Conservation (phyloP, 2,113 vertebrate species). For the Bos javanicus region DNA sequence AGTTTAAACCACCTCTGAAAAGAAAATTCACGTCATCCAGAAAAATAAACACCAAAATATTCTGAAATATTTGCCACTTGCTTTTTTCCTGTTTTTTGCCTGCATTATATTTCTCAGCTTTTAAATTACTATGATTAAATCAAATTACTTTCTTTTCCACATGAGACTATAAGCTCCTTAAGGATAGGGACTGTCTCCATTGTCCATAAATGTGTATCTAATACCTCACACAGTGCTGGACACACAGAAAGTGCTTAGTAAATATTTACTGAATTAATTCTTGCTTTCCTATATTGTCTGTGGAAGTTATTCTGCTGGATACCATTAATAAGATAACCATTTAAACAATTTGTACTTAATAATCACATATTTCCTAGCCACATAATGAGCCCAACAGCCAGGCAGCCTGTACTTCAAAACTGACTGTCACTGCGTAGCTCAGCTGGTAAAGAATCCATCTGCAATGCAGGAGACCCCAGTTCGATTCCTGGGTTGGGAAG, state of each 20-base stretch:
- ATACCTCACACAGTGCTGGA: background rate
- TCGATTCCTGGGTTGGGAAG: background rate
- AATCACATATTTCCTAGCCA: background rate
- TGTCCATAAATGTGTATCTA: background rate
- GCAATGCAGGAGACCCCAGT: background rate
- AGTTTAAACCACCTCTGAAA: background rate
- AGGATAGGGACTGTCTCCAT: background rate
- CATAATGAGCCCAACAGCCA: background rate
- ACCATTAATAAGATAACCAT: background rate
- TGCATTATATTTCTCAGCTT: background rate
- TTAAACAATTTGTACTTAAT: background rate
- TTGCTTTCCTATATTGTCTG: background rate
- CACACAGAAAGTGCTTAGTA: background rate
- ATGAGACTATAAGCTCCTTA: background rate
- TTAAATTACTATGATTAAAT: conserved; percentile 6
- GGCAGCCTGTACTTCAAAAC: background rate
- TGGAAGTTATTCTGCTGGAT: background rate
- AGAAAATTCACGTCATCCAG: background rate
- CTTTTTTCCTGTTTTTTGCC: background rate
- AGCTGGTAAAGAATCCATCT: background rate
- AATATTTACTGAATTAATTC: conserved; percentile 1
- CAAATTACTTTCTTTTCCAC: background rate
- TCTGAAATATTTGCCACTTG: background rate
- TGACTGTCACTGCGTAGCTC: background rate
- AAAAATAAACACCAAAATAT: conserved; percentile 29